Percentiles rank a stretch among this genome's conserved stretches.
Conservation (phyloP, 2,113 vertebrate species). For the Peromyscus polionotus region DNA sequence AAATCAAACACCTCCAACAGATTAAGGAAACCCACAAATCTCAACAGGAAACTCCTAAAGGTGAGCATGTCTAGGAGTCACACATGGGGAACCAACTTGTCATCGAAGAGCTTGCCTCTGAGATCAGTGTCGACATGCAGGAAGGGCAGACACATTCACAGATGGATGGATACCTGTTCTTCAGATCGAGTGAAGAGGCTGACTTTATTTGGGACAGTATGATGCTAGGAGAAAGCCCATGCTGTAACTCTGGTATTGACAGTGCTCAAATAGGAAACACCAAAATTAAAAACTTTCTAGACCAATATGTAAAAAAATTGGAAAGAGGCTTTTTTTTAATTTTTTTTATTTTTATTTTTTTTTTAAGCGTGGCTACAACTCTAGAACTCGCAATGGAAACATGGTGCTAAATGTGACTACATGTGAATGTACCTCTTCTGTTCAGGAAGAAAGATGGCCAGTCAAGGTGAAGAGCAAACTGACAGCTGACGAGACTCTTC, state of each 20-base stretch:
- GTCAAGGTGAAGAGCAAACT: background rate
- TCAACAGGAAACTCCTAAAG: background rate
- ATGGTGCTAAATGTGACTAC: accelerated
- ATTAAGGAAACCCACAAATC: background rate
- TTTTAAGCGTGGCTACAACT: background rate
- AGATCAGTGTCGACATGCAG: too few species aligned
- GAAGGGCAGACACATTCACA: too few species aligned
- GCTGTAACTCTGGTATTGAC: background rate
- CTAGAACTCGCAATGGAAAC: background rate
- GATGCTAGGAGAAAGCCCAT: background rate
- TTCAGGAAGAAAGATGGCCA: background rate
- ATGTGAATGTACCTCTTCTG: background rate
- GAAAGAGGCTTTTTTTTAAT: background rate
- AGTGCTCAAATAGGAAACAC: background rate
- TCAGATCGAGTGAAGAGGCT: background rate
- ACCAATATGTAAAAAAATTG: background rate
- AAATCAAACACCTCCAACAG: background rate
- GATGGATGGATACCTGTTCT: too few species aligned
- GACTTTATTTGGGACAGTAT: background rate
- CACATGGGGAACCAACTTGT: background rate
- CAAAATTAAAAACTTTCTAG: background rate
- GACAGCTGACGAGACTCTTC: background rate
- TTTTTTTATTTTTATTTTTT: background rate
- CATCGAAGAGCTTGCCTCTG: background rate
- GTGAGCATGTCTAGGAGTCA: background rate